Evolutionary conservation across 2,797 vertebrate genomes (phyloP).

Genomic region (Ctenopoma kingsleyae): DNA sequence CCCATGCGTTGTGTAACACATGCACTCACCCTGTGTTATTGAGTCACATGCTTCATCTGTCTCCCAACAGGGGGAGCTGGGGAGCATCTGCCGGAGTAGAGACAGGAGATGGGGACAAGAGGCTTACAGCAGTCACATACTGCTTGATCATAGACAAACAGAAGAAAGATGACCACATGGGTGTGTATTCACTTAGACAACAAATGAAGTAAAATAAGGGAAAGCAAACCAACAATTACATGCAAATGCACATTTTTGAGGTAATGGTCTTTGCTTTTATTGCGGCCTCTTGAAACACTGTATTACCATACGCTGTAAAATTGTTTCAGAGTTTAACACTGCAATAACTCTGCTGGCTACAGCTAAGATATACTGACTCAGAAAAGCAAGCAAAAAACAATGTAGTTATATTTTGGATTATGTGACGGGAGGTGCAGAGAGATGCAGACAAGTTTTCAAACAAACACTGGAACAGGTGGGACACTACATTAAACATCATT

Average conservation of each 20-base stretch:
- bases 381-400: slow-evolving; percentile 13
- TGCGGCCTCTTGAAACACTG: slow-evolving; percentile 45
- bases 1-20: slow-evolving; percentile 56
- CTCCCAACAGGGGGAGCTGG: slow-evolving; percentile 85
- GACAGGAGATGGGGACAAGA: slow-evolving; percentile 37
- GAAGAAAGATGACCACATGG: slow-evolving; percentile 55
- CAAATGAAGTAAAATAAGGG: slow-evolving; percentile 64
- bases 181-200: slow-evolving; percentile 60
- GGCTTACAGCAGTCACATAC: slow-evolving; percentile 48
- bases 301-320: slow-evolving; percentile 32
- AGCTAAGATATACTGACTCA: slow-evolving; percentile 10
- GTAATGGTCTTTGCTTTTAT: slow-evolving; percentile 45
- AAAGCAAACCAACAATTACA: slow-evolving; percentile 67
- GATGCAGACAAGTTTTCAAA: slow-evolving; percentile 31
- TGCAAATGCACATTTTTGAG: slow-evolving; percentile 78
- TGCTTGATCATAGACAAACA: slow-evolving; percentile 67
- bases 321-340: slow-evolving; percentile 49
- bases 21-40: slow-evolving; percentile 55
- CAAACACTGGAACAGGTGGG: slow-evolving; percentile 38
- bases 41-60: slow-evolving; percentile 84
- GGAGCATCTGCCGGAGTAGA: slow-evolving; percentile 75
- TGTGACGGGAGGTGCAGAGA: slow-evolving; percentile 10
- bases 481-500: slow-evolving; percentile 50
- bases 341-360: slow-evolving; percentile 13
- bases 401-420: not conserved